Percentiles rank a stretch among this genome's conserved stretches.
Conservation (phyloP, 2,888 invertebrate genomes). For the Cephus spinipes region DNA sequence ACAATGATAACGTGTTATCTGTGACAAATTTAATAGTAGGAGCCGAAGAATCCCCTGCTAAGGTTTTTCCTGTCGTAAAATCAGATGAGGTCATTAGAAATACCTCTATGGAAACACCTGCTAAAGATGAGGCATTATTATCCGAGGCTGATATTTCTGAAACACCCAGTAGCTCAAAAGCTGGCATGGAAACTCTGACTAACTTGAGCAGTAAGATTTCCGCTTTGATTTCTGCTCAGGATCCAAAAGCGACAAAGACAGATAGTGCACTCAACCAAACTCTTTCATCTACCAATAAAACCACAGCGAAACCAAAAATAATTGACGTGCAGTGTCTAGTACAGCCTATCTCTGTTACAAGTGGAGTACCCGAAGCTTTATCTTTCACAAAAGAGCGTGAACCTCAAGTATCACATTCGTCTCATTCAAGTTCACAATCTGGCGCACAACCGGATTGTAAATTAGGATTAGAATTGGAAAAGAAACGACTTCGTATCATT, state of each 20-base stretch:
- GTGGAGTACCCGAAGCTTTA: conserved; percentile 14
- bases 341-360: conserved; percentile 19
- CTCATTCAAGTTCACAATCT: not conserved
- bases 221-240: conserved; percentile 42
- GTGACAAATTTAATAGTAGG: not conserved
- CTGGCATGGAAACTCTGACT: conserved; percentile 51
- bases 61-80: conserved; percentile 46
- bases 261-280: conserved; percentile 4
- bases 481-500: conserved; percentile 52
- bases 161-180: conserved; percentile 58
- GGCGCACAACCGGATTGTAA: conserved; percentile 27
- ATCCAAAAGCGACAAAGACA: conserved; percentile 17
- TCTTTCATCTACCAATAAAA: not conserved
- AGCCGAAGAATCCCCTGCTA: conserved; percentile 48
- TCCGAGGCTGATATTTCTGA: conserved; percentile 57
- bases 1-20: not conserved
- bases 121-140: conserved; percentile 51
- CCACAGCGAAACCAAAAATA: conserved; percentile 29
- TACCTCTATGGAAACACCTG: conserved; percentile 52
- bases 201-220: conserved; percentile 57
- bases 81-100: conserved; percentile 21
- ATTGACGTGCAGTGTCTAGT: conserved; percentile 34
- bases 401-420: not conserved
- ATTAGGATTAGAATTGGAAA: conserved; percentile 44
- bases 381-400: not conserved